Evolutionary conservation across 2,113 vertebrate genomes (phyloP).

Genomic region (Halichoeres trimaculatus): DNA sequence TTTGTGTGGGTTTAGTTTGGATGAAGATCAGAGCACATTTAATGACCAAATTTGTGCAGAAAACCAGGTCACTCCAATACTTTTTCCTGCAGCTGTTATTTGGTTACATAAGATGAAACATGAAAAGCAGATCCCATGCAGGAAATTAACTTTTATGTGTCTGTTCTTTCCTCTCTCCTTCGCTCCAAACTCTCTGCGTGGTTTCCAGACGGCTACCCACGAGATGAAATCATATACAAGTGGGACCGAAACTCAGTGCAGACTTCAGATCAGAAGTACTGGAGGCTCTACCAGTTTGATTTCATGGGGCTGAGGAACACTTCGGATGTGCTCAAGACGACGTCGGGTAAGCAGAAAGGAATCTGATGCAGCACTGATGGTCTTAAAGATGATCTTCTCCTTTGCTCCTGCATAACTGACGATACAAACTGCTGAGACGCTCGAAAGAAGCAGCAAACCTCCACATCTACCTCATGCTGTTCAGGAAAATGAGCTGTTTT

Average conservation of each 20-base stretch:
- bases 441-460: slow-evolving; percentile 49
- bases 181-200: slow-evolving; percentile 33
- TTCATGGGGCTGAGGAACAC: slow-evolving; percentile 97
- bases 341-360: slow-evolving; percentile 86
- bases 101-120: no score
- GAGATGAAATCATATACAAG: slow-evolving; percentile 96
- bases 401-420: slow-evolving; percentile 22
- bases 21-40: no score
- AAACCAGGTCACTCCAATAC: no score
- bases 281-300: slow-evolving; percentile 97
- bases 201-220: slow-evolving; percentile 93
- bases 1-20: no score
- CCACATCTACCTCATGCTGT: slow-evolving; percentile 68
- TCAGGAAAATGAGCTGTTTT: slow-evolving; percentile 69
- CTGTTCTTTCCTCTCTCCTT: not conserved
- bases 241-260: slow-evolving; percentile 96
- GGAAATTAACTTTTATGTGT: not conserved
- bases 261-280: slow-evolving; percentile 95
- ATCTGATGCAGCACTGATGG: no score
- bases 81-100: no score
- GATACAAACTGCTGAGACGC: slow-evolving; percentile 46
- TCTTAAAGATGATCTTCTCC: no score
- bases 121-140: no score
- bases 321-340: slow-evolving; percentile 90
- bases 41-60: no score